Conservation (phyloP, 2,888 invertebrate species). For the Hydraecia micacea region DNA sequence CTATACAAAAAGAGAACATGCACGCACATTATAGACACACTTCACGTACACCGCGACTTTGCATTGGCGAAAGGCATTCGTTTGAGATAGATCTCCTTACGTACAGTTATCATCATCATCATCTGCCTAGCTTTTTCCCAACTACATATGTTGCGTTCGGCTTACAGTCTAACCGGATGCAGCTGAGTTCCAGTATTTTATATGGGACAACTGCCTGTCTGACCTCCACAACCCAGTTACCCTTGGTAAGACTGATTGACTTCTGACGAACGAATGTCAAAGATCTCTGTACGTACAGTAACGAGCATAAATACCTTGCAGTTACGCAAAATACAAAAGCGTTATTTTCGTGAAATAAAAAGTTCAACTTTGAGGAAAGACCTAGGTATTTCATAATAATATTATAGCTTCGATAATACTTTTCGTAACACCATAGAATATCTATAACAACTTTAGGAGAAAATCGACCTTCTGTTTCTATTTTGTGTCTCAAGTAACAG, state of each 20-base stretch:
- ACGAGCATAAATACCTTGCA: neutral
- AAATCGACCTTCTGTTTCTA: constrained; percentile 9
- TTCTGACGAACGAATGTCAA: neutral
- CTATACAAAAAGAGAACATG: neutral
- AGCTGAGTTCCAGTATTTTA: neutral
- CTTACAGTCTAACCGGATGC: neutral
- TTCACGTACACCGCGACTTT: neutral
- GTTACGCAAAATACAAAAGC: neutral
- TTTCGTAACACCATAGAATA: neutral
- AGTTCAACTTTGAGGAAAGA: neutral
- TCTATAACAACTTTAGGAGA: neutral
- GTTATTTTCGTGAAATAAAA: neutral
- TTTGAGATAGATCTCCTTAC: neutral
- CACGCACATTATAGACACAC: neutral
- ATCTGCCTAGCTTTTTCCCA: neutral
- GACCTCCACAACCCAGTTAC: neutral
- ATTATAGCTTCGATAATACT: neutral
- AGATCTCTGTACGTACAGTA: neutral
- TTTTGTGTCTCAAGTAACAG: constrained; percentile 71
- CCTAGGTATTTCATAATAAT: neutral
- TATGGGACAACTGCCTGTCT: too few relatives aligned
- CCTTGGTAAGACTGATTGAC: too few relatives aligned
- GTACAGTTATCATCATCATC: neutral
- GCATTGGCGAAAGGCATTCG: neutral
- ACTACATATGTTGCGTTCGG: neutral